phyloP scores from a whole-genome alignment of 2,888 invertebrate genomes.

The Sarcophaga variegata region DNA sequence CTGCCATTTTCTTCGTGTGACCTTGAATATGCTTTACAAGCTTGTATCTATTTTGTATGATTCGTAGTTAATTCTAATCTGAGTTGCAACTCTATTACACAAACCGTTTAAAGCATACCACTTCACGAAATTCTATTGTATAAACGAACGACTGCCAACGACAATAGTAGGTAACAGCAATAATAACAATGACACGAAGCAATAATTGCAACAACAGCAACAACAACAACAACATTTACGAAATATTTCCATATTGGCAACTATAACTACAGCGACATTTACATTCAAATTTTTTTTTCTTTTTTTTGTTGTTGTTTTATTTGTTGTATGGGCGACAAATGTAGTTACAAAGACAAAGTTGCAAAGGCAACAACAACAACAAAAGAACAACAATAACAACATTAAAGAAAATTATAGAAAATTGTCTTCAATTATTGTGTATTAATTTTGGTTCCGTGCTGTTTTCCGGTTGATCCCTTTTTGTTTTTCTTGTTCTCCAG shows the following conservation, averaged over 20 bases:
- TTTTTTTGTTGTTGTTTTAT: background rate
- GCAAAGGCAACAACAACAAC: background rate
- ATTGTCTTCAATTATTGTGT: constrained; percentile 82
- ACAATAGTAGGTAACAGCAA: background rate
- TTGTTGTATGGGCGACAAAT: constrained; percentile 30
- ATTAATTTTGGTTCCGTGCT: constrained; percentile 81
- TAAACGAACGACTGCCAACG: background rate
- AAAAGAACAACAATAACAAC: constrained; percentile 27
- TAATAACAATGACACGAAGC: background rate
- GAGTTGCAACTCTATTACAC: too few relatives aligned
- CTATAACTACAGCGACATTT: background rate
- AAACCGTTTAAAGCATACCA: too few relatives aligned
- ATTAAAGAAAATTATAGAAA: constrained; percentile 80
- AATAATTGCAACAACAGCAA: background rate
- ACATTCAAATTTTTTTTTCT: background rate
- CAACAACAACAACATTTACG: too few relatives aligned
- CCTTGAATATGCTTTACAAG: too few relatives aligned
- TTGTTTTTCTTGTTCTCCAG: constrained; percentile 39
- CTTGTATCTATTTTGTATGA: too few relatives aligned
- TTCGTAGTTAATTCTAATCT: too few relatives aligned
- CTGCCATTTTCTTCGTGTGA: too few relatives aligned
- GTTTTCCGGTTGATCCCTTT: constrained; percentile 80
- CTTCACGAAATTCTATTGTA: background rate
- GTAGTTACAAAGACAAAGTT: constrained; percentile 11
- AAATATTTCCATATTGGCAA: background rate